Percentiles rank a stretch among this genome's conserved stretches.
Evolutionary conservation across 2,797 vertebrate species (phyloP).

Genomic region (Malurus splendens): DNA sequence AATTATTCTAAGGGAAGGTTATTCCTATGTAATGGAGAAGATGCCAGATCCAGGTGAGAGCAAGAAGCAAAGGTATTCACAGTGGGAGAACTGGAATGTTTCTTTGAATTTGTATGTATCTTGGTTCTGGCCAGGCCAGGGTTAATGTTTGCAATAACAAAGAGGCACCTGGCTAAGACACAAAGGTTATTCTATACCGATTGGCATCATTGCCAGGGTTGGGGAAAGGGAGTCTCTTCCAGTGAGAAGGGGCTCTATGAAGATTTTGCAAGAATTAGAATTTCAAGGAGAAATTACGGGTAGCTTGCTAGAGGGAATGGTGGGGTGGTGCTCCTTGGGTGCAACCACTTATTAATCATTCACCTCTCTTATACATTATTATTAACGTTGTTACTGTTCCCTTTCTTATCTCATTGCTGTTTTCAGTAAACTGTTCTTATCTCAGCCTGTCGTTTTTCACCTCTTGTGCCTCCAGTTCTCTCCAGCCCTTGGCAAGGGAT

Average conservation of each 20-base stretch:
- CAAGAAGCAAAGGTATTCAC: neutral
- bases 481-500: neutral
- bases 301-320: neutral
- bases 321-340: neutral
- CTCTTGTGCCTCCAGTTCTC: neutral
- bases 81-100: neutral
- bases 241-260: neutral
- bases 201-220: neutral
- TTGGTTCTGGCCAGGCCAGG: neutral
- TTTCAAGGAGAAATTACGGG: too few species aligned
- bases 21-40: neutral
- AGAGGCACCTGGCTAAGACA: neutral
- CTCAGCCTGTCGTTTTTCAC: rapidly evolving
- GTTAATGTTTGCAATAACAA: neutral
- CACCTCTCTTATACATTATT: neutral
- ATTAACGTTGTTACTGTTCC: neutral
- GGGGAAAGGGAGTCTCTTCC: neutral
- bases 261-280: too few species aligned
- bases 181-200: neutral
- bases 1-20: neutral
- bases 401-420: neutral
- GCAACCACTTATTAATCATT: neutral
- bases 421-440: neutral
- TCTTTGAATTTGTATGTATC: neutral
- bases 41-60: neutral